A percentile compares a stretch with the other conserved stretches of the same genome.
phyloP scores from a whole-genome alignment of 2,797 vertebrate genomes.

The Bradypodion pumilum region DNA sequence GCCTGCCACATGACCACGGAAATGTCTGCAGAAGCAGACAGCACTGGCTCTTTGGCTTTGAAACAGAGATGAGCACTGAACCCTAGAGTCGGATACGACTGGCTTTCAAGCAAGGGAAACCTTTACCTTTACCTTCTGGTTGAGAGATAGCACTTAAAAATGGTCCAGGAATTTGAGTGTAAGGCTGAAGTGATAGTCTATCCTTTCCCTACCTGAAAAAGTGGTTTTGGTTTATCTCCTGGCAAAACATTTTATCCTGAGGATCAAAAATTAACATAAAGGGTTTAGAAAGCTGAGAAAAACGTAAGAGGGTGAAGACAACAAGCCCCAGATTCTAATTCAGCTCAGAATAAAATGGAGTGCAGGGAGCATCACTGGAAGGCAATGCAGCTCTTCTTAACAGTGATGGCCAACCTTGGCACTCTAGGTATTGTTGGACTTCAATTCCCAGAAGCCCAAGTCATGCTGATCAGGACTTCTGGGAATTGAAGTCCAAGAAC shows the following conservation, averaged over 20 bases:
- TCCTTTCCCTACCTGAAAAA: neutral
- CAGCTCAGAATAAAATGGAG: neutral
- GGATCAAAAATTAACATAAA: neutral
- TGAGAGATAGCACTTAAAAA: neutral
- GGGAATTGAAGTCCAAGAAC: too few relatives aligned
- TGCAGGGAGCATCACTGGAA: neutral
- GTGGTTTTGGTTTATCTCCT: neutral
- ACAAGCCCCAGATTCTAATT: neutral
- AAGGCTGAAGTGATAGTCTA: neutral
- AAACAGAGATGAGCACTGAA: too few relatives aligned
- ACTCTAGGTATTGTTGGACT: too few relatives aligned
- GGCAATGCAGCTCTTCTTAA: neutral
- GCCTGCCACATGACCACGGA: too few relatives aligned
- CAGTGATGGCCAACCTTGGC: too few relatives aligned
- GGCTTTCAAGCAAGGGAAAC: too few relatives aligned
- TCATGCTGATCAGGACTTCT: too few relatives aligned
- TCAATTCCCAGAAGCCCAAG: too few relatives aligned
- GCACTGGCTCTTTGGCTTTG: too few relatives aligned
- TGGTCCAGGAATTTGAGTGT: neutral
- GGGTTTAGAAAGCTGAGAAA: neutral
- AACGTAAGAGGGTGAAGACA: neutral
- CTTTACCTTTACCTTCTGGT: too few relatives aligned
- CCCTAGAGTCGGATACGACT: too few relatives aligned
- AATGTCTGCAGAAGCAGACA: too few relatives aligned
- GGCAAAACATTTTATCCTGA: neutral